Evolutionary conservation across 2,888 invertebrate genomes (phyloP), one percentile per base, ranked within the genome.

Genomic region (Corythucha ciliata): DNA sequence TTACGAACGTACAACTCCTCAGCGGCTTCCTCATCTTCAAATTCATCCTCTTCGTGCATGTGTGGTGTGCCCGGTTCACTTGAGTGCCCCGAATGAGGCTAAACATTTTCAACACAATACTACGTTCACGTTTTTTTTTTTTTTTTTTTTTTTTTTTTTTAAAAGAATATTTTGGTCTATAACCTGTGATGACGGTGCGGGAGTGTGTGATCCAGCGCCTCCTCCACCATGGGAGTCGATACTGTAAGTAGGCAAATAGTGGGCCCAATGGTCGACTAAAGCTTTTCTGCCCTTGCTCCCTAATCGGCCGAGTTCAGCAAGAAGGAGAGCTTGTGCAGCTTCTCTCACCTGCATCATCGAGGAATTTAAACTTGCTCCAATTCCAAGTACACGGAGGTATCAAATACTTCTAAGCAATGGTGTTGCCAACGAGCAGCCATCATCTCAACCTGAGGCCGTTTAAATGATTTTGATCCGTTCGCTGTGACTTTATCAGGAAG

Each of bases 351-450:
- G 56, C 16, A 36, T n/a, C 42, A 45, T 48, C n/a, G 53, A 50
- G 34, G 10, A 41, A 41, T 8, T 12, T 18, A n/a, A 6, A 20
- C 7, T 39, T 6, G 21, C 21, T 7, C 39, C 16, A n/a, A 16
- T 14, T 20, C 16, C 8, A 39, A 39, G n/a, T 39, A 20, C 14
- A 1, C 1, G n/a, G 7, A 36, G 12, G 20, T 14, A 10, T 25
- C 12, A 29, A 59, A 52, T 40, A 93, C 92, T 73, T 98, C 97
- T 4, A 97, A 77, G 68, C 97, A 98, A 62, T 94, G 88, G 71
- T 98, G 97, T 68, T 98, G 97, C 98, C 98, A 98, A 56, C 94
- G 76, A 16, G 94, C 80, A 1, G 96, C 97, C 74, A 98, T 76
- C 81, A 94, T 89, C 70, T 98, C 97, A 4, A 98, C 90, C 69